Conservation (phyloP, 2,113 vertebrate species). For the Colistium nudipinnis region DNA sequence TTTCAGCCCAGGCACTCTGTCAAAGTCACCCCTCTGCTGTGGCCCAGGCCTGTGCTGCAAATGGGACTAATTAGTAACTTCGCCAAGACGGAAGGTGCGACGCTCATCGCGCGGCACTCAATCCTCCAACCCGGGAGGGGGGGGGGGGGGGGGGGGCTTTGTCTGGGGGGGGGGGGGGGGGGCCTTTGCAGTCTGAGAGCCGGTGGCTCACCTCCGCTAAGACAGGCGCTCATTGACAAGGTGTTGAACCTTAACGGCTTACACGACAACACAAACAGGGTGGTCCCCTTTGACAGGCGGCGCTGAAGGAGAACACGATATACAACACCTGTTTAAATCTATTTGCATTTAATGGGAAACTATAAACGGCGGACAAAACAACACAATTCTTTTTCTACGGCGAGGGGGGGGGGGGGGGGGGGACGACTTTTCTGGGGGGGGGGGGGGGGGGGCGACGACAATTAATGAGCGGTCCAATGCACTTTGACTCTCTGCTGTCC, state of each 20-base stretch:
- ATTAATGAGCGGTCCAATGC: too few relatives aligned
- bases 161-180: too few relatives aligned
- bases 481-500: too few relatives aligned
- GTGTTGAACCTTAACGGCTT: slow-evolving; percentile 41
- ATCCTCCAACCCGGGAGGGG: too few relatives aligned
- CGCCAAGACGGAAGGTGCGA: slow-evolving; percentile 60
- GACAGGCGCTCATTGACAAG: slow-evolving; percentile 49
- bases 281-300: neutral
- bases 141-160: too few relatives aligned
- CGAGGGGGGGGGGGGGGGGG: too few relatives aligned
- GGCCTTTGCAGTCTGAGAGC: slow-evolving; percentile 42
- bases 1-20: slow-evolving; percentile 70
- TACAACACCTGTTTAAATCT: slow-evolving; percentile 3
- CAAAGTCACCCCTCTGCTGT: slow-evolving; percentile 73
- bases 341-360: too few relatives aligned
- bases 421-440: too few relatives aligned
- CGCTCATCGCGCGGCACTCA: slow-evolving; percentile 54
- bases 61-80: slow-evolving; percentile 78
- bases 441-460: too few relatives aligned
- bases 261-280: slow-evolving; percentile 31
- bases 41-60: slow-evolving; percentile 64
- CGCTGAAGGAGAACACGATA: neutral
- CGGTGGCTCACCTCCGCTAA: slow-evolving; percentile 5
- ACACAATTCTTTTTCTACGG: neutral
- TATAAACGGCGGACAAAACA: neutral